phyloP scores from a whole-genome alignment of 2,888 invertebrate species.

The Zaprionus bogoriensis region DNA sequence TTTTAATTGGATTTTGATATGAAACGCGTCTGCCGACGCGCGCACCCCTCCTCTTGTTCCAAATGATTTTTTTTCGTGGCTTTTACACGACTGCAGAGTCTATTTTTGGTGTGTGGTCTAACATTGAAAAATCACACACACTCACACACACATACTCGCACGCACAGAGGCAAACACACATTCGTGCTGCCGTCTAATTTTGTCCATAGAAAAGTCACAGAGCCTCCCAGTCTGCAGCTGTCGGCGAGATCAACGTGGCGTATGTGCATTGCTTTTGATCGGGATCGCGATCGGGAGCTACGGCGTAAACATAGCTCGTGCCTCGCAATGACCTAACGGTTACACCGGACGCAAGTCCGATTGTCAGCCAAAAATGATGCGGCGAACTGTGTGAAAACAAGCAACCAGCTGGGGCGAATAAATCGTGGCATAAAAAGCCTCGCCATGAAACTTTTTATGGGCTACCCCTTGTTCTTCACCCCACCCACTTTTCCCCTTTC shows the following conservation, averaged over 20 bases:
- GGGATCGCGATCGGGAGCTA: neutral
- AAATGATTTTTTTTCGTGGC: constrained; percentile 43
- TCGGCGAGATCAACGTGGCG: constrained; percentile 41
- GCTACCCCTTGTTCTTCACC: neutral
- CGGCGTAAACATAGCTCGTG: constrained; percentile 20
- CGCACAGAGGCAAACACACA: too few relatives aligned
- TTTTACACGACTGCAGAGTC: constrained; percentile 53
- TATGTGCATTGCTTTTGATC: constrained; percentile 47
- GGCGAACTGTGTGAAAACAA: neutral
- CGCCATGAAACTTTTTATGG: neutral
- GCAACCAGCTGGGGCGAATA: neutral
- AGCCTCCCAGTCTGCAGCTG: too few relatives aligned
- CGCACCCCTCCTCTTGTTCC: constrained; percentile 28
- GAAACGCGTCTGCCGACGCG: constrained; percentile 26
- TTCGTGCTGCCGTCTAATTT: constrained; percentile 56
- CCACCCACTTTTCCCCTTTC: neutral
- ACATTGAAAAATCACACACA: constrained; percentile 59
- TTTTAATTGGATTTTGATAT: constrained; percentile 76
- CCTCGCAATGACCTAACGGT: constrained; percentile 11
- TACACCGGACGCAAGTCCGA: neutral
- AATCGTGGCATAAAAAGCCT: neutral
- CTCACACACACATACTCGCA: constrained; percentile 11
- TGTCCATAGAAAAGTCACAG: constrained; percentile 37
- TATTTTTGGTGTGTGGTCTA: constrained; percentile 65
- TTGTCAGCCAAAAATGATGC: neutral